Conservation (phyloP, 2,797 vertebrate species). For the Falco columbarius region DNA sequence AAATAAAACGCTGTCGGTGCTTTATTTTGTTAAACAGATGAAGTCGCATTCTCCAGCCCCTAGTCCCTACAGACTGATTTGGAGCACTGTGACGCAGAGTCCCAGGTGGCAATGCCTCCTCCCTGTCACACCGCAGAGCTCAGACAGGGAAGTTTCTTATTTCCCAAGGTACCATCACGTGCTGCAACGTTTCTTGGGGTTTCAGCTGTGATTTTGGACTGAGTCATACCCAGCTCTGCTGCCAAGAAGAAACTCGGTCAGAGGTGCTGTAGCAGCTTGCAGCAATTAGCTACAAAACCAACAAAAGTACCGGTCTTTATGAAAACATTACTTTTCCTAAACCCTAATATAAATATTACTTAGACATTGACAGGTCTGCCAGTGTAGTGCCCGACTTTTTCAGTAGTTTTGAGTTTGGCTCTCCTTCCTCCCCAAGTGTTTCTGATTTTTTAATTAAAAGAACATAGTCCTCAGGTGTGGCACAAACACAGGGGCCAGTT, state of each 20-base stretch:
- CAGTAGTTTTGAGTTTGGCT: fast-evolving
- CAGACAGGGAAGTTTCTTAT: background rate
- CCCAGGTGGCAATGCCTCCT: fast-evolving
- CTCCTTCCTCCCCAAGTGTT: background rate
- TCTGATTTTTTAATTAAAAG: fast-evolving
- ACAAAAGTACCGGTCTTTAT: fast-evolving
- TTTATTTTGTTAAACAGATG: background rate
- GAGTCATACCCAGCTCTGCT: no score
- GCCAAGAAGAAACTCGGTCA: background rate
- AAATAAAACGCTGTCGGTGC: background rate
- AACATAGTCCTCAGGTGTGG: fast-evolving
- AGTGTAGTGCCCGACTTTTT: fast-evolving
- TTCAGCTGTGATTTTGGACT: background rate
- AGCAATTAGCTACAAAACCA: background rate
- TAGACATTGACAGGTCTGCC: fast-evolving
- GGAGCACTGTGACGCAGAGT: background rate
- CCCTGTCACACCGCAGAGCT: fast-evolving
- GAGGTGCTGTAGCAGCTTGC: background rate
- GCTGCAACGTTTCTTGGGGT: background rate
- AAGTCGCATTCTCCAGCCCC: background rate
- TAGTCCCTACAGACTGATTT: background rate
- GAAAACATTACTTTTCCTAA: fast-evolving
- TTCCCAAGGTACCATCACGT: fast-evolving
- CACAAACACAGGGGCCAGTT: fast-evolving
- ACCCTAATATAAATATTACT: fast-evolving